These are phyloP conservation scores for Oreochromis niloticus DNA, from an alignment of 2,113 vertebrate genomes.

Conservation along the genomic window DNA sequence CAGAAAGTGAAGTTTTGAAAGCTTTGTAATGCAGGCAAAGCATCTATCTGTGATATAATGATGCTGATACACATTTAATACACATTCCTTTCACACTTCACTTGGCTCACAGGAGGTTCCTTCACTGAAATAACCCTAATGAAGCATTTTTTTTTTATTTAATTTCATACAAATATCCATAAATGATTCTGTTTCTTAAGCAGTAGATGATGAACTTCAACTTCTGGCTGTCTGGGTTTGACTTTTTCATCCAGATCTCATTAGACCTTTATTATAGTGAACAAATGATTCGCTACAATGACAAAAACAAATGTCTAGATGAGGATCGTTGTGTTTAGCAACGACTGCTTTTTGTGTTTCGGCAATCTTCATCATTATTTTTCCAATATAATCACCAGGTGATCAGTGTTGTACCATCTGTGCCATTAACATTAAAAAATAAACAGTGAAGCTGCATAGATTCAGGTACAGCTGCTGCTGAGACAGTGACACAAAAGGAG, in stretches of 20 bases:
- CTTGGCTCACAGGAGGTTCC: not conserved
- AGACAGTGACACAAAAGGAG: not conserved
- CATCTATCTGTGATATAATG: not conserved
- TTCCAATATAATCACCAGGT: not conserved
- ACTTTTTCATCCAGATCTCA: not conserved
- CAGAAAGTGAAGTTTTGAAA: not conserved
- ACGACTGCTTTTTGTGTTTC: not conserved
- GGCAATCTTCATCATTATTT: not conserved
- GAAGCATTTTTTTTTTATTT: not conserved
- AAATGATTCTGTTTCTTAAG: not conserved
- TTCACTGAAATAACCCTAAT: not conserved
- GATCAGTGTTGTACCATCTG: not conserved
- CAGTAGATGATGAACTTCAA: not conserved
- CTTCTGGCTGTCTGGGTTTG: not conserved
- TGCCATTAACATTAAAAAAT: not conserved
- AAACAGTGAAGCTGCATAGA: not conserved
- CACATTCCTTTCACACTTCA: not conserved
- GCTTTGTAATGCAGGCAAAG: not conserved
- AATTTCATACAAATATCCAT: not conserved
- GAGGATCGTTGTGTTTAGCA: not conserved
- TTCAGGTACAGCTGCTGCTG: not conserved
- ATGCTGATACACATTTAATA: not conserved
- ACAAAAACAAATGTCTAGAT: not conserved
- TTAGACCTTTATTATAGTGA: not conserved
- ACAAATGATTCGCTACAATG: not conserved